These are phyloP conservation scores for Lutraria lutraria DNA, from an alignment of 2,888 invertebrate genomes.

Conservation along the genomic window DNA sequence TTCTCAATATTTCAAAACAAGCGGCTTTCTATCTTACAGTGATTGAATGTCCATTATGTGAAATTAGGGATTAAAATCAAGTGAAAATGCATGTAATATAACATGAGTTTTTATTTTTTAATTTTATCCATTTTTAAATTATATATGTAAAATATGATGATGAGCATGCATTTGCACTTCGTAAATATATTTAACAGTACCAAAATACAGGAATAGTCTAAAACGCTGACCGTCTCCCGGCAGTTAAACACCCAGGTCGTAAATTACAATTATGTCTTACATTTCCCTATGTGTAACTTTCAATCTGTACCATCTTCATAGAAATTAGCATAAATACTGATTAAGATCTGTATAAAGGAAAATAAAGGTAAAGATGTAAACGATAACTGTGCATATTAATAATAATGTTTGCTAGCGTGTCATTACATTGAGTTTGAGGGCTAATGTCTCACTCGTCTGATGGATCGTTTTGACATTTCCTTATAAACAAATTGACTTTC, in stretches of 20 bases:
- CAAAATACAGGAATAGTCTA: not conserved
- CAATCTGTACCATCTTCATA: slow-evolving; percentile 31
- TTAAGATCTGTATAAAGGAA: slow-evolving; percentile 42
- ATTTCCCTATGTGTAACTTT: slow-evolving; percentile 24
- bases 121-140: no score
- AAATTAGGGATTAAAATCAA: no score
- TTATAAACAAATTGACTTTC: slow-evolving; percentile 62
- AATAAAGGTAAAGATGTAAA: slow-evolving; percentile 36
- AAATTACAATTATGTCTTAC: slow-evolving; percentile 23
- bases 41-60: no score
- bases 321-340: slow-evolving; percentile 52
- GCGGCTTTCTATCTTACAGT: no score
- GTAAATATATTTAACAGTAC: not conserved
- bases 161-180: not conserved
- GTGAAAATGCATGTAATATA: no score
- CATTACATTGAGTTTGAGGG: slow-evolving; percentile 40
- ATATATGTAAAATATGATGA: not conserved
- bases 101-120: no score
- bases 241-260: not conserved
- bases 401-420: slow-evolving; percentile 54
- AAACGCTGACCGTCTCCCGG: not conserved
- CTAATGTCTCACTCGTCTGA: slow-evolving; percentile 51
- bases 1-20: no score
- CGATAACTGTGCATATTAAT: slow-evolving; percentile 47
- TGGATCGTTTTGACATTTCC: slow-evolving; percentile 54